phyloP scores from a whole-genome alignment of 2,113 vertebrate genomes.

The Oryzias celebensis region DNA sequence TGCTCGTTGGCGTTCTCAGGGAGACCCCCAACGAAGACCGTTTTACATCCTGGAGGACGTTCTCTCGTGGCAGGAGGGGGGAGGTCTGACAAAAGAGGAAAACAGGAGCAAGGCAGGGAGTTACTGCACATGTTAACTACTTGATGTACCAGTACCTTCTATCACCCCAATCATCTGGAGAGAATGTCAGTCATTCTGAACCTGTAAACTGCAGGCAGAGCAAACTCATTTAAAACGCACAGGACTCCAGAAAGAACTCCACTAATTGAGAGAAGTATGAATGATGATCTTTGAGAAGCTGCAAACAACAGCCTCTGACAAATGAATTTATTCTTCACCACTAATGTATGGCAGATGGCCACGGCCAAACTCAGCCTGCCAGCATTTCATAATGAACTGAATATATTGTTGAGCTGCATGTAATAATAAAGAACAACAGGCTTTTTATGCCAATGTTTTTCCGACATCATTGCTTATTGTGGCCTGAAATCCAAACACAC shows the following conservation, averaged over 20 bases:
- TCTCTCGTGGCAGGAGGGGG: conserved; percentile 91
- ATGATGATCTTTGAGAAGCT: conserved; percentile 12
- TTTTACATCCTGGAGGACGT: conserved; percentile 94
- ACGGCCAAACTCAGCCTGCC: no score
- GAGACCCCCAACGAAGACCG: conserved; percentile 93
- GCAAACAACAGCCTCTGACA: conserved; percentile 6
- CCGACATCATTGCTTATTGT: no score
- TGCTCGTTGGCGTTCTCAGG: conserved; percentile 91
- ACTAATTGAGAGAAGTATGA: conserved; percentile 4
- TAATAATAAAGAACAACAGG: no score
- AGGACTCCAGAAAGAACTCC: background rate
- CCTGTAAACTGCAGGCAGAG: background rate
- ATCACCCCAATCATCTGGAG: no score
- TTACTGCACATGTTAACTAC: background rate
- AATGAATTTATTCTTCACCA: conserved; percentile 3
- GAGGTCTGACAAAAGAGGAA: conserved; percentile 79
- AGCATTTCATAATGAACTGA: no score
- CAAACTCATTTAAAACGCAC: conserved; percentile 3
- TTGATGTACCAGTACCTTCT: background rate
- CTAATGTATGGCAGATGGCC: no score
- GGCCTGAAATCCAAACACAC: no score
- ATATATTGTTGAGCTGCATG: no score
- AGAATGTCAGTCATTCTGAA: no score
- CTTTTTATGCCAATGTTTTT: no score
- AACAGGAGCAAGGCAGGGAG: background rate